A percentile compares a stretch with the other conserved stretches of the same genome.
Evolutionary conservation across 2,888 invertebrate genomes (phyloP).

Genomic region (Sphaerophoria taeniata): DNA sequence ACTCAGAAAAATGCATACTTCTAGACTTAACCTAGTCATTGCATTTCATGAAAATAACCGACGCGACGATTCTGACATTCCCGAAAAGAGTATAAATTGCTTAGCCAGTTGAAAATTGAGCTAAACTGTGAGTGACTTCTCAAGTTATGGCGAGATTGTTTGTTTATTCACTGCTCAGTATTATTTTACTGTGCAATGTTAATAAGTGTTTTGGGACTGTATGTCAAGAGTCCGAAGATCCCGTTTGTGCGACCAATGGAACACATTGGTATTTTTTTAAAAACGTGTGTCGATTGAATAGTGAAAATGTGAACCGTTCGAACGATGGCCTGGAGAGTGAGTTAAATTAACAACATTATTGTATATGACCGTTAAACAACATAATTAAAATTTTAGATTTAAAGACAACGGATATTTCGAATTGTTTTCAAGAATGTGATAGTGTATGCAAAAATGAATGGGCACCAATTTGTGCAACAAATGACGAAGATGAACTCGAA

Average conservation of each 20-base stretch:
- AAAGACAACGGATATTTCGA: conserved; percentile 31
- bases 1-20: conserved; percentile 16
- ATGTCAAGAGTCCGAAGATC: conserved; percentile 39
- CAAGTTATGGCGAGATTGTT: conserved; percentile 44
- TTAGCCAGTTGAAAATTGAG: conserved; percentile 32
- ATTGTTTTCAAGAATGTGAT: conserved; percentile 55
- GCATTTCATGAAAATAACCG: neutral
- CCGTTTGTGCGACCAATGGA: conserved; percentile 63
- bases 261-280: conserved; percentile 58
- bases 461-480: conserved; percentile 53
- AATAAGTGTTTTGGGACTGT: neutral
- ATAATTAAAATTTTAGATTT: conserved; percentile 28
- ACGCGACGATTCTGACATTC: neutral
- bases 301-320: conserved; percentile 39
- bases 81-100: conserved; percentile 53
- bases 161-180: conserved; percentile 18
- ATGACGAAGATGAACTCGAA: neutral
- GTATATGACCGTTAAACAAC: neutral
- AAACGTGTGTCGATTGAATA: conserved; percentile 41
- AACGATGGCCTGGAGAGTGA: conserved; percentile 23
- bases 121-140: conserved; percentile 22
- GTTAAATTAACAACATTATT: conserved; percentile 6
- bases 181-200: conserved; percentile 10
- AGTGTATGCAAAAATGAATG: conserved; percentile 48
- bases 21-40: neutral